Conservation (phyloP, 2,797 vertebrate genomes). For the Miopithecus talapoin region DNA sequence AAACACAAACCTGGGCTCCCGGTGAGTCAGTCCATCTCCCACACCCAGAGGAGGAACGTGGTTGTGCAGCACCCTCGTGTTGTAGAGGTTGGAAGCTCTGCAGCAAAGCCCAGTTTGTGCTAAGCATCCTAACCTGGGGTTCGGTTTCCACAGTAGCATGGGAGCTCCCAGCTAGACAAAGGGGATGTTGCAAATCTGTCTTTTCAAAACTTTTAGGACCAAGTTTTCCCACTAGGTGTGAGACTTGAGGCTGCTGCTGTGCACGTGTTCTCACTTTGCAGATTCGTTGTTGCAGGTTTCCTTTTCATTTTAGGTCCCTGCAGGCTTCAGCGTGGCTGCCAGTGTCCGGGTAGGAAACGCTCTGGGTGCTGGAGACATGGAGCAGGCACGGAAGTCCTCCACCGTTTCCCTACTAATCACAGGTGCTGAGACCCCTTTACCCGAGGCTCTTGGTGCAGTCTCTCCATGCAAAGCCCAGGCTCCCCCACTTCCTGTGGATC, state of each 20-base stretch:
- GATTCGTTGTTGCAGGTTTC: background rate
- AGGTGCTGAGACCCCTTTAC: constrained; percentile 82
- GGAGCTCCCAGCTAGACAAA: background rate
- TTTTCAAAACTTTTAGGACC: background rate
- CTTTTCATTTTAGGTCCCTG: constrained; percentile 86
- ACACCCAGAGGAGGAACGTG: too few species aligned
- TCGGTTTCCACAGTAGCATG: background rate
- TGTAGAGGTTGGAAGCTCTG: background rate
- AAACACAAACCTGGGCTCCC: background rate
- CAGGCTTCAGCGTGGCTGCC: constrained; percentile 89
- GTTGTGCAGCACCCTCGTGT: background rate
- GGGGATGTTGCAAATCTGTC: background rate
- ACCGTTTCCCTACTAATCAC: constrained; percentile 85
- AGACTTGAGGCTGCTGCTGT: too few species aligned
- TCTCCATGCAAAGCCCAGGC: background rate
- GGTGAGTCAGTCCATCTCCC: background rate
- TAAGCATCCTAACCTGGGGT: background rate
- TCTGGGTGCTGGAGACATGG: constrained; percentile 89
- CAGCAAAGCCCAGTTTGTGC: background rate
- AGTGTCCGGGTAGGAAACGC: constrained; percentile 92
- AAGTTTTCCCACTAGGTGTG: background rate
- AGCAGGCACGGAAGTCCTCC: constrained; percentile 89
- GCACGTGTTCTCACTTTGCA: background rate
- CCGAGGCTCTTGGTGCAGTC: fast-evolving
- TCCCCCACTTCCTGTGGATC: background rate